Percentiles rank a stretch among this genome's conserved stretches.
These are phyloP conservation scores for Sylvilagus bachmani DNA, from an alignment of 2,113 vertebrate species.

Conservation along the genomic window DNA sequence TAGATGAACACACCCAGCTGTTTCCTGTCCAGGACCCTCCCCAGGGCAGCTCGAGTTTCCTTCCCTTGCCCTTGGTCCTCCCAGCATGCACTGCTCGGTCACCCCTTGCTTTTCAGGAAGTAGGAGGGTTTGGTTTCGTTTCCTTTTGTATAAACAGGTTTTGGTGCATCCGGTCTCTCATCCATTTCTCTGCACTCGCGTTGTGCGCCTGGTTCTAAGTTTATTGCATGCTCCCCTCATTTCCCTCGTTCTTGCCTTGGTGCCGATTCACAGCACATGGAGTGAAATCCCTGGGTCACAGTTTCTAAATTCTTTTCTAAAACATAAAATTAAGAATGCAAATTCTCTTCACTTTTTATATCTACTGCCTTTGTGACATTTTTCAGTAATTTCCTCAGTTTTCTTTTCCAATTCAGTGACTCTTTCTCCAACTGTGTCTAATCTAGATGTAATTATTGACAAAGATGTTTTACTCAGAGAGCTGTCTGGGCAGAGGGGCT, in stretches of 20 bases:
- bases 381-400: not conserved
- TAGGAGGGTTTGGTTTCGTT: not conserved
- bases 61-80: not conserved
- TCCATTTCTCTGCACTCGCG: not conserved
- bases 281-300: not conserved
- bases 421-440: not conserved
- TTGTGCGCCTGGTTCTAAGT: not conserved
- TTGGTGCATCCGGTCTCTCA: not conserved
- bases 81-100: not conserved
- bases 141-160: not conserved
- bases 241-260: not conserved
- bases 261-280: not conserved
- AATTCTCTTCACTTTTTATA: not conserved
- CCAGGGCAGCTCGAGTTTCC: not conserved
- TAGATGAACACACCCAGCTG: not conserved
- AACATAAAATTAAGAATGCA: not conserved
- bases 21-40: not conserved
- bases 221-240: not conserved
- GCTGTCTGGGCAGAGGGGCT: not conserved
- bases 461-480: too few relatives aligned
- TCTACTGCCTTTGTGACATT: not conserved
- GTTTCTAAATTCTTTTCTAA: not conserved
- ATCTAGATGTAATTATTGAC: not conserved
- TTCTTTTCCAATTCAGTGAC: not conserved
- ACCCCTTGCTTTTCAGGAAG: not conserved